Base-by-base conservation (phyloP, 1,140 invertebrate species). In the Acyrthosiphon pisum region DNA sequence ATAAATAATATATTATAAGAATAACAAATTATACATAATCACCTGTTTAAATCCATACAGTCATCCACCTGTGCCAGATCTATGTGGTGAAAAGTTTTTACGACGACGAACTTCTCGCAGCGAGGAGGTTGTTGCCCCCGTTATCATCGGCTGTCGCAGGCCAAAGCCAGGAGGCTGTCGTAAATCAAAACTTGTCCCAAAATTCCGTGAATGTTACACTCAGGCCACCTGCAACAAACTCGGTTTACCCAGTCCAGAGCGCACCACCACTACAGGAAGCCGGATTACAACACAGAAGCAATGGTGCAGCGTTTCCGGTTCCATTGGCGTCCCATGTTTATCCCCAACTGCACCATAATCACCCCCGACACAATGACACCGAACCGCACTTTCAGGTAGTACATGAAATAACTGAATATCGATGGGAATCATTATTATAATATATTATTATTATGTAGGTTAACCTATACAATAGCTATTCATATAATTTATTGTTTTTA, bases 51-150 rank as follows among this genome's bases (percentile, higher is more conserved):
- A 23, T 83, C 20, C 26, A 30, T 35, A 30, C 14, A 87, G 84
- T 87, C 41, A 14, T 87, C 26, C 41, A 46, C 9, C 3, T 46
- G 14, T 14, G 41, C 44, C 84, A 87, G 44, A 87, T 87, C 7
- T 87, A 46, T 14, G 30, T 87, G 8, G 84, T 87, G 26, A 87
- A 87, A 87, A n/a, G 44, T 87, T 87, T 87, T 46, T 87, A 87
- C 44, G 30, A 87, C 30, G 44, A 46, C 6, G 41, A 87, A 87
- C 23, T 87, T 1, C 20, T 23, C 81, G 8, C 22, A 37, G 20
- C 37, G 20, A 1, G 1, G 2, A 1, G 6, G 1, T 9, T 2
- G 22, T 26, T 37, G 7, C 37, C 35, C 22, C 4, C 37, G 1
- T 22, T 20, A 22, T 37, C 37, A 9, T 22, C 35, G 22, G 7